Evolutionary conservation across 1,140 invertebrate genomes (phyloP), one percentile per base, ranked within the genome.

Genomic region (Carposina sasakii): DNA sequence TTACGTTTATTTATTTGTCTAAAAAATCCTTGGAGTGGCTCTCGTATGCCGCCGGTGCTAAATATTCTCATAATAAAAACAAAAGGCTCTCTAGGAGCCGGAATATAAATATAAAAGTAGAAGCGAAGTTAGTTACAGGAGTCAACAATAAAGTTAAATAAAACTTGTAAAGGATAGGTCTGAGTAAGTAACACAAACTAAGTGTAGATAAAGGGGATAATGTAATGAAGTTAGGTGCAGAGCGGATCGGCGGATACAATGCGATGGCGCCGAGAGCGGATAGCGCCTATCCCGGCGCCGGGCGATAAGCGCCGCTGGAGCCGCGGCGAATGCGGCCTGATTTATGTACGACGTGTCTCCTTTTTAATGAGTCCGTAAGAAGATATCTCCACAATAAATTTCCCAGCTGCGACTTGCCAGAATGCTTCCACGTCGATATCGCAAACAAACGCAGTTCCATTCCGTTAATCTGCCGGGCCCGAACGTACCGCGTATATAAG

Each of bases 351-450:
- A 74, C 75, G 67, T 76, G 77, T 81, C 77, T 81, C 77, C 79
- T 81, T 78, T 84, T 84, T 84, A 84, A 84, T 84, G 79, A 84
- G 81, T 75, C 73, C 63, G 71, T 78, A 84, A 81, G 81, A 84
- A 84, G 81, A 81, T 84, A 84, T 84, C 77, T 76, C 69, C 60
- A 75, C 74, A 72, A 84, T 84, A 84, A 84, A 84, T 84, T 79
- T 71, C 54, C 65, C 48, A 58, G 59, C 73, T 63, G 68, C 67
- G 71, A 77, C 76, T 73, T 58, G 60, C 73, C 65, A 57, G 76
- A 81, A 81, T 70, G 73, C 61, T 72, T 70, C 61, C 51, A 57
- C 62, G 64, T 78, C 77, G 81, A 84, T 84, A 84, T 84, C 78
- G 66, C 70, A 79, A 81, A 77, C 68, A 75, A 76, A 76, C 65